A percentile compares a stretch with the other conserved stretches of the same genome.
phyloP scores from a whole-genome alignment of 2,797 vertebrate genomes.

The Acanthiza pusilla region DNA sequence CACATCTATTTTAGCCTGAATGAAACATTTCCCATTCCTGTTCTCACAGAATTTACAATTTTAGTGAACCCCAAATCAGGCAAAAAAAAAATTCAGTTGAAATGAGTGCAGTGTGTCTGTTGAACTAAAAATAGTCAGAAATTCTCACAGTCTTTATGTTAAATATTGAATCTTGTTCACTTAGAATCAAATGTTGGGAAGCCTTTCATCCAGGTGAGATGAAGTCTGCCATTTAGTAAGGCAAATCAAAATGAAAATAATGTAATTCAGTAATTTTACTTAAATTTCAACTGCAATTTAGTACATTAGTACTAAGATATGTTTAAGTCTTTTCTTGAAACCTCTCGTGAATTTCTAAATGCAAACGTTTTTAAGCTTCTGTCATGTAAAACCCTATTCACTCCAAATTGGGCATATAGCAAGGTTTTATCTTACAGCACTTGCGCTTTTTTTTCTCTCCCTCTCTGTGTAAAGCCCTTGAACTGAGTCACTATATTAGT shows the following conservation, averaged over 20 bases:
- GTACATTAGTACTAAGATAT: background rate
- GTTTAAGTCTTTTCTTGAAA: background rate
- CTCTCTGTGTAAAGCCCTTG: background rate
- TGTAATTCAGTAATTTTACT: background rate
- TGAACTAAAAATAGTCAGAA: background rate
- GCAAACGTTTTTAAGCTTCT: background rate
- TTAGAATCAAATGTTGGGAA: background rate
- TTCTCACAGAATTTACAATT: background rate
- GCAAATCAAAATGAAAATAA: background rate
- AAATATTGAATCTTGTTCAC: background rate
- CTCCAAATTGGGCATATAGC: background rate
- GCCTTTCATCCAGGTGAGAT: background rate
- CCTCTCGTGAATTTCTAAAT: background rate
- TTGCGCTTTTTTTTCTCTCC: rapidly evolving
- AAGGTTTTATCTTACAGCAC: background rate
- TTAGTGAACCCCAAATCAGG: background rate
- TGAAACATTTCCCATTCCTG: background rate
- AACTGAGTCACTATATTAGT: background rate
- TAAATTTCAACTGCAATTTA: background rate
- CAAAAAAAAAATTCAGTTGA: background rate
- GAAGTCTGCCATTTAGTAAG: background rate
- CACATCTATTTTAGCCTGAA: background rate
- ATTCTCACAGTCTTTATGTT: background rate
- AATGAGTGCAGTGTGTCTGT: background rate
- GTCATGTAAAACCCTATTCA: background rate